Percentiles rank a stretch among this genome's conserved stretches.
phyloP scores from a whole-genome alignment of 2,888 invertebrate genomes.

The Polydrusus cervinus region DNA sequence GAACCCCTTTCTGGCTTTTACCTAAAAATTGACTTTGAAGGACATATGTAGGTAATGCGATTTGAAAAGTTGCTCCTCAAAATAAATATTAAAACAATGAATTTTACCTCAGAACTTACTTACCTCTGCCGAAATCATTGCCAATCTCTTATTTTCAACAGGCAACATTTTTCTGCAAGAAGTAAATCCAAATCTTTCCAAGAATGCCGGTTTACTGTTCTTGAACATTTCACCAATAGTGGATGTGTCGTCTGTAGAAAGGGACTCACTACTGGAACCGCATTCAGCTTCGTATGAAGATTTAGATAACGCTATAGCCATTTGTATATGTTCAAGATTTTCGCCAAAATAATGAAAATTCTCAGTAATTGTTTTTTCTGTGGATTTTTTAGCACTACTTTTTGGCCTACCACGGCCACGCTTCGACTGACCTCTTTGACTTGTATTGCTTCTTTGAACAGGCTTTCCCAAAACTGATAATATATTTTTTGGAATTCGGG shows the following conservation, averaged over 20 bases:
- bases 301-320: constrained; percentile 80
- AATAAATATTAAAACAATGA: too few relatives aligned
- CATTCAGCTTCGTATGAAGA: constrained; percentile 70
- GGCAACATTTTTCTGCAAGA: constrained; percentile 50
- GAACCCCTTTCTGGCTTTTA: too few relatives aligned
- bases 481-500: constrained; percentile 54
- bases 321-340: constrained; percentile 78
- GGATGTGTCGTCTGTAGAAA: constrained; percentile 15
- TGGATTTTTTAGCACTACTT: constrained; percentile 61
- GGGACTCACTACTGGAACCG: constrained; percentile 49
- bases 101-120: too few relatives aligned
- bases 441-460: constrained; percentile 11
- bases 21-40: too few relatives aligned
- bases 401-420: constrained; percentile 65
- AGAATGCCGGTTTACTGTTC: constrained; percentile 71
- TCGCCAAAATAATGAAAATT: constrained; percentile 73
- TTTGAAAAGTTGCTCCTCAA: too few relatives aligned
- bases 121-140: background rate
- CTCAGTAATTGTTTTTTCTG: constrained; percentile 71
- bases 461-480: constrained; percentile 49
- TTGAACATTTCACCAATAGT: constrained; percentile 55
- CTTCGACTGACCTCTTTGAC: constrained; percentile 25
- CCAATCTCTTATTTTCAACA: constrained; percentile 14
- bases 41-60: too few relatives aligned
- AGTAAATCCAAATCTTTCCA: constrained; percentile 79